Conservation (phyloP, 1,140 invertebrate genomes). For the Drosophila busckii region DNA sequence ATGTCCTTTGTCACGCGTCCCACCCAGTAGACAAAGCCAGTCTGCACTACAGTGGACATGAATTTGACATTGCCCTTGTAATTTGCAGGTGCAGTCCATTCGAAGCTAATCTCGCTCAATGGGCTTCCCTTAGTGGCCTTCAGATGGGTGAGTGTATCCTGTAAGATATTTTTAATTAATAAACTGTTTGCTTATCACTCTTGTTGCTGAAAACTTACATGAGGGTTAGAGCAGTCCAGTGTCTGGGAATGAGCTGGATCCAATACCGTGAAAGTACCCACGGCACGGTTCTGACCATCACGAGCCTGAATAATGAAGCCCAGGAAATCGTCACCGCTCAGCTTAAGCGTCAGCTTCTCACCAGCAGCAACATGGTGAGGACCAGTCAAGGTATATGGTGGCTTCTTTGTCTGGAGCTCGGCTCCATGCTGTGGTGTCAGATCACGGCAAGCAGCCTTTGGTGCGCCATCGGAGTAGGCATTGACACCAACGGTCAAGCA, state of each 20-base stretch:
- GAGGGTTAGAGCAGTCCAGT: constrained; percentile 44
- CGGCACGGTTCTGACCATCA: constrained; percentile 59
- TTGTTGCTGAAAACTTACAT: constrained; percentile 23
- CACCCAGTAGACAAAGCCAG: constrained; percentile 79
- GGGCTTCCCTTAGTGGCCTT: constrained; percentile 60
- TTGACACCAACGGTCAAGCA: constrained; percentile 51
- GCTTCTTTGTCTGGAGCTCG: constrained; percentile 45
- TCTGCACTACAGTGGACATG: constrained; percentile 78
- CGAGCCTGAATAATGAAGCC: constrained; percentile 71
- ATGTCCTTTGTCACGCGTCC: constrained; percentile 65
- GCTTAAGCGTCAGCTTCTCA: constrained; percentile 45
- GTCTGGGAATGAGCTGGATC: constrained; percentile 57
- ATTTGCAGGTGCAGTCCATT: constrained; percentile 73
- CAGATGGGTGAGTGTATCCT: constrained; percentile 77
- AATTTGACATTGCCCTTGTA: constrained; percentile 77
- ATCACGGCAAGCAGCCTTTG: constrained; percentile 51
- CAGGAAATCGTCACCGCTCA: constrained; percentile 58
- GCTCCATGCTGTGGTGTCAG: constrained; percentile 67
- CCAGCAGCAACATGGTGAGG: constrained; percentile 35
- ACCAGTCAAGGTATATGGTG: constrained; percentile 50
- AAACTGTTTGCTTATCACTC: not conserved
- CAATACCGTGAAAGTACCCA: constrained; percentile 59
- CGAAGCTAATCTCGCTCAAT: constrained; percentile 43
- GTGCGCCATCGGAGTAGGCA: constrained; percentile 60
- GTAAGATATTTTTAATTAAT: not conserved